A percentile compares a stretch with the other conserved stretches of the same genome.
Conservation (phyloP, 2,113 vertebrate genomes). For the Chitala chitala region DNA sequence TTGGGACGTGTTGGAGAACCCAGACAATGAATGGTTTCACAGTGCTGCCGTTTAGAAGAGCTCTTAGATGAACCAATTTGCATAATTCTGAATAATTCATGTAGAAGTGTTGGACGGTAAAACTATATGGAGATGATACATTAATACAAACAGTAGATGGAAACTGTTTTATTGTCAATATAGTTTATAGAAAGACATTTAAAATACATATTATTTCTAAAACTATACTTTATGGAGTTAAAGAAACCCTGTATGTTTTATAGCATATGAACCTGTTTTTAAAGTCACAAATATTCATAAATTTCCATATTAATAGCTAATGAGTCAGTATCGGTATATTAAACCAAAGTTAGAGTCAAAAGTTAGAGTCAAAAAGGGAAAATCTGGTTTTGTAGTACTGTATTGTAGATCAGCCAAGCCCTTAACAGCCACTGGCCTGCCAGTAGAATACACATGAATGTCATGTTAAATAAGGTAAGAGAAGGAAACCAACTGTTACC, state of each 20-base stretch:
- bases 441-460: not conserved
- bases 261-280: too few relatives aligned
- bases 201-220: not conserved
- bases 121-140: constrained; percentile 9
- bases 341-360: too few relatives aligned
- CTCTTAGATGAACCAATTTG: constrained; percentile 8
- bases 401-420: too few relatives aligned
- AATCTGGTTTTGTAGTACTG: too few relatives aligned
- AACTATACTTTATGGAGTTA: too few relatives aligned
- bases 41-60: not conserved
- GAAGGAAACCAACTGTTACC: not conserved
- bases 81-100: constrained; percentile 19
- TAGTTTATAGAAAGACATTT: not conserved
- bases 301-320: too few relatives aligned
- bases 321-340: too few relatives aligned
- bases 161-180: not conserved
- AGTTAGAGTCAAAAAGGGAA: too few relatives aligned
- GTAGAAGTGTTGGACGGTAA: constrained; percentile 1
- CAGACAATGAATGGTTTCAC: not conserved
- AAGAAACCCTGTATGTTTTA: too few relatives aligned
- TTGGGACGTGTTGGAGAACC: not conserved
- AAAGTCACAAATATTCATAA: too few relatives aligned
- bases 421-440: not conserved
- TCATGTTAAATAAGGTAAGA: not conserved
- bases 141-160: constrained; percentile 15